phyloP scores from a whole-genome alignment of 2,888 invertebrate genomes.

The Andrena trimmerana region DNA sequence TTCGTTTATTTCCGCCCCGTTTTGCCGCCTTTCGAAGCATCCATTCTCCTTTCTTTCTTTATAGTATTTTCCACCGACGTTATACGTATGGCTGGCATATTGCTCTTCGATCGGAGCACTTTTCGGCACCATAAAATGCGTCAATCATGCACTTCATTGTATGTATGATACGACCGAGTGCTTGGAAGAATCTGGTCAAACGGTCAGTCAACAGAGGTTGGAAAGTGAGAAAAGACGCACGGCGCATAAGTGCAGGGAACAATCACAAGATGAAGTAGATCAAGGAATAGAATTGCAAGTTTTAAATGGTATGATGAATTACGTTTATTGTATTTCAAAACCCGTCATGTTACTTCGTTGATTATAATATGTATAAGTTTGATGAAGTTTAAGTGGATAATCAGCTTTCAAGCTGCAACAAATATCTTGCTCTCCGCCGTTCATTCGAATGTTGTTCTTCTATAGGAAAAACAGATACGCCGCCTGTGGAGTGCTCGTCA shows the following conservation, averaged over 20 bases:
- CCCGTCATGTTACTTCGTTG: not conserved
- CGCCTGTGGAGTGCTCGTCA: conserved; percentile 86
- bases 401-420: not conserved
- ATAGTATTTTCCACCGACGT: conserved; percentile 95
- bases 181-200: conserved; percentile 88
- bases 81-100: conserved; percentile 95
- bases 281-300: conserved; percentile 83
- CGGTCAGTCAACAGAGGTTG: conserved; percentile 86
- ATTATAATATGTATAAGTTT: not conserved
- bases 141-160: conserved; percentile 95
- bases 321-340: conserved; percentile 9
- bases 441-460: not conserved
- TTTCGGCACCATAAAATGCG: conserved; percentile 93
- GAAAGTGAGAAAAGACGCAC: conserved; percentile 85
- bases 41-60: conserved; percentile 69
- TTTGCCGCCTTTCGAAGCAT: too few species aligned
- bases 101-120: conserved; percentile 92
- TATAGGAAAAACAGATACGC: conserved; percentile 84
- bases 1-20: not conserved
- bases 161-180: conserved; percentile 98
- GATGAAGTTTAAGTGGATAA: not conserved
- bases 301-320: conserved; percentile 78
- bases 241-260: conserved; percentile 82
- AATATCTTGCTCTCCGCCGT: not conserved
- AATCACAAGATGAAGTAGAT: conserved; percentile 82